phyloP scores from a whole-genome alignment of 1,140 invertebrate species.

The Microplitis demolitor region DNA sequence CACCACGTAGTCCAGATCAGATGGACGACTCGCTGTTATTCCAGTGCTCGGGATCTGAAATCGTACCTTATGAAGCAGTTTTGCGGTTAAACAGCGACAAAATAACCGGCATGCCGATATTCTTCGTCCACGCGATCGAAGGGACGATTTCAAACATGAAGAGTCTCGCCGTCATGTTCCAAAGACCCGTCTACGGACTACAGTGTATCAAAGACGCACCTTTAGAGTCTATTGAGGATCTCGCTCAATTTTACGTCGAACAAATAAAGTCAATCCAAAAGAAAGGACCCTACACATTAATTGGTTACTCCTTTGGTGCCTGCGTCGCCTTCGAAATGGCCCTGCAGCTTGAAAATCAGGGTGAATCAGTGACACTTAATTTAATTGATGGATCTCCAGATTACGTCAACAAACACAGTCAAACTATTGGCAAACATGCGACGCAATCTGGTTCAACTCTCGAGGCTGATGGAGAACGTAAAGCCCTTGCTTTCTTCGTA shows the following conservation, averaged over 20 bases:
- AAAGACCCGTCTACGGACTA: slow-evolving; percentile 84
- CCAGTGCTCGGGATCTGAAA: slow-evolving; percentile 43
- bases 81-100: slow-evolving; percentile 66
- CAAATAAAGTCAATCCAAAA: slow-evolving; percentile 79
- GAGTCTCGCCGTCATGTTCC: slow-evolving; percentile 71
- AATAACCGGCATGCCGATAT: slow-evolving; percentile 63
- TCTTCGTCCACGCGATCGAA: slow-evolving; percentile 91
- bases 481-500: slow-evolving; percentile 79
- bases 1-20: neutral
- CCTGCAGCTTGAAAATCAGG: slow-evolving; percentile 74
- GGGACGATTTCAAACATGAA: slow-evolving; percentile 77
- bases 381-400: slow-evolving; percentile 90
- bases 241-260: slow-evolving; percentile 82
- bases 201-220: slow-evolving; percentile 84
- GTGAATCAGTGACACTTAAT: slow-evolving; percentile 71
- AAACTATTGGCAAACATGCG: slow-evolving; percentile 66
- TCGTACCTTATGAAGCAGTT: slow-evolving; percentile 71
- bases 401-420: slow-evolving; percentile 83
- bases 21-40: slow-evolving; percentile 35
- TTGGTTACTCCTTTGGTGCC: slow-evolving; percentile 94
- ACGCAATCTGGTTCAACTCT: slow-evolving; percentile 38
- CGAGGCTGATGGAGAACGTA: slow-evolving; percentile 36
- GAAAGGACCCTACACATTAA: slow-evolving; percentile 81
- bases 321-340: slow-evolving; percentile 94
- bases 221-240: slow-evolving; percentile 70